These are phyloP conservation scores for Ptilonorhynchus violaceus DNA, from an alignment of 2,113 vertebrate genomes.

Conservation along the genomic window DNA sequence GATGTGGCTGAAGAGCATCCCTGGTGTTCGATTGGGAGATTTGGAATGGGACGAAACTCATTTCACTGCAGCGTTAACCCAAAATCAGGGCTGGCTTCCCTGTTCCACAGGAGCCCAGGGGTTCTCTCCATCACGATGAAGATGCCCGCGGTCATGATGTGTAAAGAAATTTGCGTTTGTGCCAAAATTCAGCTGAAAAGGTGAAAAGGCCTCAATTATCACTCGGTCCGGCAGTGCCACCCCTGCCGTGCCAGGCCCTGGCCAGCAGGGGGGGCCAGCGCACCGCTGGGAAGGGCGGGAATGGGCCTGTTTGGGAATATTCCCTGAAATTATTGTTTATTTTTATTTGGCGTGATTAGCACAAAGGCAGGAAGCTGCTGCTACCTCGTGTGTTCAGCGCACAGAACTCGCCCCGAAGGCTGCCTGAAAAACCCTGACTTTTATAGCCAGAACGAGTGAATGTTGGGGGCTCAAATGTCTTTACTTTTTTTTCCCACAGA, in stretches of 20 bases:
- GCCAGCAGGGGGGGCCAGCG: conserved; percentile 61
- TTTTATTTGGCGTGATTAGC: background rate
- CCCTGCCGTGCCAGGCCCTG: background rate
- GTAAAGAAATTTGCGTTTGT: accelerated
- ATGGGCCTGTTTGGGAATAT: background rate
- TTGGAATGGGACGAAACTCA: background rate
- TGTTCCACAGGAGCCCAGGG: too few relatives aligned
- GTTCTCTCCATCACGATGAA: background rate
- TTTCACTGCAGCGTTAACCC: background rate
- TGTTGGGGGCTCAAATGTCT: too few relatives aligned
- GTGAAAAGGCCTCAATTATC: background rate
- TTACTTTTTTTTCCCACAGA: accelerated
- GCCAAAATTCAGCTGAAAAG: accelerated
- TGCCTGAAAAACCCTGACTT: background rate
- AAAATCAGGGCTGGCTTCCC: background rate
- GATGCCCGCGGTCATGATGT: accelerated
- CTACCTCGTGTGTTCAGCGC: background rate
- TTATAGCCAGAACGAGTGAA: accelerated
- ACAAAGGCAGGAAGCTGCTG: background rate
- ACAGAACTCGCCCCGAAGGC: background rate
- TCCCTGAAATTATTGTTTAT: background rate
- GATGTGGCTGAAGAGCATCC: background rate
- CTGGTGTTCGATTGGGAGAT: background rate
- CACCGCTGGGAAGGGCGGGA: background rate
- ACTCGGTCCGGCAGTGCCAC: background rate